Conservation (phyloP, 1,140 invertebrate species). For the Brachionus sp. region DNA sequence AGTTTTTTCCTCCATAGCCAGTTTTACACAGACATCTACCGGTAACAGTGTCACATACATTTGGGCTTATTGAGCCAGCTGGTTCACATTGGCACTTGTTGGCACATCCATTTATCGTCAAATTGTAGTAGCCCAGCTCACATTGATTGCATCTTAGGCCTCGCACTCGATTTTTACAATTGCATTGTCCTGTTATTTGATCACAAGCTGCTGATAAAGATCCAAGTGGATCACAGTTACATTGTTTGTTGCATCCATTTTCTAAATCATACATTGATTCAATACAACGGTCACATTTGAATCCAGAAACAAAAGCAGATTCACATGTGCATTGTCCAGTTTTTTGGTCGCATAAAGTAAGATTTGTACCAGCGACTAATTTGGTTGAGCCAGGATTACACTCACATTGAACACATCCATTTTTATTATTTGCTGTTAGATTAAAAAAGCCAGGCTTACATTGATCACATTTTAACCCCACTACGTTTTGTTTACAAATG, state of each 20-base stretch:
- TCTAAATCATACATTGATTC: slow-evolving; percentile 72
- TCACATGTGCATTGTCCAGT: slow-evolving; percentile 81
- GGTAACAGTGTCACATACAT: slow-evolving; percentile 81
- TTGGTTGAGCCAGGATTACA: slow-evolving; percentile 50
- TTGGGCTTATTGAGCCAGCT: slow-evolving; percentile 64
- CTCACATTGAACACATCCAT: slow-evolving; percentile 75
- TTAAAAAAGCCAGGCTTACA: slow-evolving; percentile 90
- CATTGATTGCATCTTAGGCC: slow-evolving; percentile 97
- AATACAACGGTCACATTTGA: slow-evolving; percentile 79
- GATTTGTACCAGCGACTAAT: slow-evolving; percentile 58
- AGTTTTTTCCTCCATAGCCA: slow-evolving; percentile 51
- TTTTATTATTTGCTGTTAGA: slow-evolving; percentile 64
- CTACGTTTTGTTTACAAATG: slow-evolving; percentile 64
- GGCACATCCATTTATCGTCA: slow-evolving; percentile 85
- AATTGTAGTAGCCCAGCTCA: slow-evolving; percentile 73
- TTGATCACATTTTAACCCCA: slow-evolving; percentile 76
- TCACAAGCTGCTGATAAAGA: slow-evolving; percentile 61
- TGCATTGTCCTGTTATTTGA: slow-evolving; percentile 71
- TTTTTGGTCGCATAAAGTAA: slow-evolving; percentile 77
- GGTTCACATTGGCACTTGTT: slow-evolving; percentile 81
- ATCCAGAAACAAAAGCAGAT: slow-evolving; percentile 82
- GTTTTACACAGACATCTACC: slow-evolving; percentile 82
- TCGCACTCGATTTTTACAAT: slow-evolving; percentile 80
- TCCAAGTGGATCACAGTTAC: slow-evolving; percentile 65
- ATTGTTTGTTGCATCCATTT: slow-evolving; percentile 74